phyloP scores from a whole-genome alignment of 2,113 vertebrate species.

The Elaphurus davidianus region DNA sequence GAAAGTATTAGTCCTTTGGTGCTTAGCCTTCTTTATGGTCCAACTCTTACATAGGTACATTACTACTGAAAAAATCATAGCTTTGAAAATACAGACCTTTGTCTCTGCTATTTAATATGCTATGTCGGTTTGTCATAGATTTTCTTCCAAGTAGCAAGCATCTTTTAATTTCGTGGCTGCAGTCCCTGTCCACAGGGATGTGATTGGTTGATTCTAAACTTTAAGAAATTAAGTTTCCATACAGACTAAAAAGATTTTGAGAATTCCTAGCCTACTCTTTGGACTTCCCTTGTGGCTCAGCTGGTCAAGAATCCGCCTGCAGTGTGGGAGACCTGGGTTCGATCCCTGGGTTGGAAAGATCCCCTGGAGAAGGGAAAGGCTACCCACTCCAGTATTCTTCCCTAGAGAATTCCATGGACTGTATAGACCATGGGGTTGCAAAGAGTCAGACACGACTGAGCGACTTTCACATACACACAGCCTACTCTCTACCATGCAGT shows the following conservation, averaged over 20 bases:
- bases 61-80: background rate
- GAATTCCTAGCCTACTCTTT: background rate
- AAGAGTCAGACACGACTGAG: background rate
- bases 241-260: background rate
- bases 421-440: background rate
- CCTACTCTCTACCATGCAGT: background rate
- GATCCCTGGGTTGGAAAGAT: background rate
- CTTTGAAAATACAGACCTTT: background rate
- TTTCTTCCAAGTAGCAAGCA: background rate
- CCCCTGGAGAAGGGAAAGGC: background rate
- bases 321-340: background rate
- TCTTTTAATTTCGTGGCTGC: background rate
- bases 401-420: background rate
- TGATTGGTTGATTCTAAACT: background rate
- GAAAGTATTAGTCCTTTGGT: background rate
- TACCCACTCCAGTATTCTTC: background rate
- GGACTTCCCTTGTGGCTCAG: background rate
- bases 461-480: background rate
- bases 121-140: background rate
- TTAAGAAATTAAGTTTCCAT: background rate
- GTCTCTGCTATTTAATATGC: background rate
- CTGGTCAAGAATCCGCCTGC: background rate
- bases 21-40: background rate
- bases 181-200: background rate
- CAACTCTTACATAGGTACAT: background rate